Base-by-base conservation (phyloP, 2,113 vertebrate species). In the Panthera uncia region DNA sequence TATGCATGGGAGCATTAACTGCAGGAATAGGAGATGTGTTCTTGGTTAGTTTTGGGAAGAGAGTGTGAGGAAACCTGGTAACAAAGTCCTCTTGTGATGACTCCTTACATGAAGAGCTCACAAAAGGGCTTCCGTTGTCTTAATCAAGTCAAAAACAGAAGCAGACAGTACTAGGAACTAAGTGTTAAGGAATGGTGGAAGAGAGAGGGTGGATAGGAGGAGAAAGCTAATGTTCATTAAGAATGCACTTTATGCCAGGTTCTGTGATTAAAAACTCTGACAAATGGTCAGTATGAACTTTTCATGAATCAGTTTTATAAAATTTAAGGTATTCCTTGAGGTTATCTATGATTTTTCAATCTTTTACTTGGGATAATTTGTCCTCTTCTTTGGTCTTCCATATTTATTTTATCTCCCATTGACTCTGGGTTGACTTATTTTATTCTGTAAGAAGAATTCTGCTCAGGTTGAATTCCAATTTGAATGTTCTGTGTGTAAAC, bases 331-430 rank as follows among this genome's bases (percentile, higher is more conserved):
- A 19, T 93, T 86, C 21, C 8, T 73, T 82, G 5, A 50, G 16
- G 21, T 83, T 82, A 45, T 45, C 29, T 90, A 41, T 66, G 25
- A 80, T 88, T 80, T 94, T 97, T 94, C 12, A 61, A 16, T 76
- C 31, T 76, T 95, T 79, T 14, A 82, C 31, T 92, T 93, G 85
- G 50, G 15, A 68, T 41, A 89, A 52, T 96, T 96, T 91, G 9
- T 63, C 25, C 36, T 82, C n/a, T 81, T 65, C 4, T 69, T 4
- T 73, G 23, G 19, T 93, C 84, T 76, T 97, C 0, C 8, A 15
- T 48, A 41, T 79, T 93, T 31, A 78, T 79, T 92, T 95, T 65
- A 71, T 55, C 41, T 95, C 61, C 41, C 73, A 82, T 84, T 97
- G 91, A 79, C 63, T 87, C 19, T 23, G 85, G 33, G 33, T 76